Conservation (phyloP, 2,888 invertebrate genomes). For the Shargacucullia verbasci region DNA sequence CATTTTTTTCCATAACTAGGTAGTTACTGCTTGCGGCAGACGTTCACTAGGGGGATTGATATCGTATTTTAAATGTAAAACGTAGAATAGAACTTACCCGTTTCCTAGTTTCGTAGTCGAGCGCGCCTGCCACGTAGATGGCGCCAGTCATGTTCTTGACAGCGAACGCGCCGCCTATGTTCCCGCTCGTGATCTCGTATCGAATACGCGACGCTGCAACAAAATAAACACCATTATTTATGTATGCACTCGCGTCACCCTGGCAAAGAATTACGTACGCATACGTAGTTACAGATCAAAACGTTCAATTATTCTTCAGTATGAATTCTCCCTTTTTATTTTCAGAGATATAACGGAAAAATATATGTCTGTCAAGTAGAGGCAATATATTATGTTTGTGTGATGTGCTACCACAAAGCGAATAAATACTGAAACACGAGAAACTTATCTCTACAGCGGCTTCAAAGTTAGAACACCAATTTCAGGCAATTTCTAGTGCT, state of each 20-base stretch:
- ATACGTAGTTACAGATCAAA: constrained; percentile 31
- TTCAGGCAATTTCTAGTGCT: constrained; percentile 39
- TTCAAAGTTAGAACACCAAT: constrained; percentile 46
- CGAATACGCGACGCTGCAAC: constrained; percentile 98
- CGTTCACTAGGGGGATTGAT: constrained; percentile 21
- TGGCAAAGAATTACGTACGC: constrained; percentile 27
- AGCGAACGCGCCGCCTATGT: constrained; percentile 99
- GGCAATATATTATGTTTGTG: constrained; percentile 25
- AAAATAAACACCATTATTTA: constrained; percentile 68
- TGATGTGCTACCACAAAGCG: constrained; percentile 31
- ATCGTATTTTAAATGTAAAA: constrained; percentile 42
- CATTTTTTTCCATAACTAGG: too few relatives aligned
- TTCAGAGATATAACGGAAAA: constrained; percentile 20
- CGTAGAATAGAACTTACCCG: constrained; percentile 91
- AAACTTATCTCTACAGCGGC: constrained; percentile 41
- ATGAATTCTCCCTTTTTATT: constrained; percentile 25
- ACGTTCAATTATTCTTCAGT: constrained; percentile 31
- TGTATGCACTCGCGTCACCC: constrained; percentile 31
- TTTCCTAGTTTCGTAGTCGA: constrained; percentile 98
- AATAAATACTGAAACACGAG: constrained; percentile 41
- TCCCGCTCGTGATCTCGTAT: constrained; percentile 99
- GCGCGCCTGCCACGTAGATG: constrained; percentile 98
- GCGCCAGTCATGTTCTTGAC: constrained; percentile 99
- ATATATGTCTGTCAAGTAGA: constrained; percentile 35
- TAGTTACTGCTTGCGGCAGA: constrained; percentile 14